These are phyloP conservation scores for Heterocephalus glaber DNA, from an alignment of 2,113 vertebrate species.

Conservation along the genomic window DNA sequence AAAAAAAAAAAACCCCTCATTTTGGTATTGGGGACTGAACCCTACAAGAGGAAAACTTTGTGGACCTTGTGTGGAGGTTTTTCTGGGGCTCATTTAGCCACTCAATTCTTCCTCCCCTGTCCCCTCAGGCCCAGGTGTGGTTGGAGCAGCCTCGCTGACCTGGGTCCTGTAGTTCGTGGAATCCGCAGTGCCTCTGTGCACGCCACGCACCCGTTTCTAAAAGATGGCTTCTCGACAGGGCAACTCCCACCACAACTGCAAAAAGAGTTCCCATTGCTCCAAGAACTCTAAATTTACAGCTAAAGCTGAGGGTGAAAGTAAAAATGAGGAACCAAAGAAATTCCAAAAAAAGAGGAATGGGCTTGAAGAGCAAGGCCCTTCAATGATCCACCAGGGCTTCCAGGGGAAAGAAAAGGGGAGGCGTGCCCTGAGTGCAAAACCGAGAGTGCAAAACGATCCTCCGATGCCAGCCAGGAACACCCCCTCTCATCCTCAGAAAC, in stretches of 20 bases:
- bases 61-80: not conserved
- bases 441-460: not conserved
- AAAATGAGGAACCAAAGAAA: not conserved
- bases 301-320: not conserved
- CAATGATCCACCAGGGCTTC: constrained; percentile 47
- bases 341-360: constrained; percentile 38
- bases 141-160: not conserved
- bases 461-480: not conserved
- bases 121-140: not conserved
- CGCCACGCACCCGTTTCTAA: not conserved
- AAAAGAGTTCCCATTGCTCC: not conserved
- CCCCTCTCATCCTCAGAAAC: too few relatives aligned
- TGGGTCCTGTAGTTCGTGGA: not conserved
- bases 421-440: not conserved
- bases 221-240: constrained; percentile 72
- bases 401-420: not conserved
- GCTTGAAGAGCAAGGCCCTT: constrained; percentile 60
- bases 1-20: not conserved
- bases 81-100: not conserved
- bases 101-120: not conserved
- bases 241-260: constrained; percentile 81
- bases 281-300: not conserved
- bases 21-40: not conserved
- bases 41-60: not conserved
- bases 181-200: not conserved